phyloP scores from a whole-genome alignment of 2,888 invertebrate species.

The Aplocera efformata region DNA sequence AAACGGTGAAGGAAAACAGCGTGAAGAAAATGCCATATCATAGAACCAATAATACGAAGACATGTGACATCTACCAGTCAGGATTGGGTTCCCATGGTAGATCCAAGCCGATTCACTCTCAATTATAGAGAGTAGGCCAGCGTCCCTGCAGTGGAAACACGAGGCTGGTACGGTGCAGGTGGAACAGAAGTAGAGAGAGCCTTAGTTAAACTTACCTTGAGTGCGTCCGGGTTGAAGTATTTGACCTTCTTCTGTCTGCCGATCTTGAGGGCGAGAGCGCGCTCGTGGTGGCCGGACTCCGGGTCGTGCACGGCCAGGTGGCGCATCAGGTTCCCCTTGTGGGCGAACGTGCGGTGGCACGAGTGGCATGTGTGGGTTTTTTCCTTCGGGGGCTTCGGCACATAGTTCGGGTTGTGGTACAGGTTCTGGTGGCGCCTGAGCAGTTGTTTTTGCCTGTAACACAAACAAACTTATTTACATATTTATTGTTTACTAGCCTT shows the following conservation, averaged over 20 bases:
- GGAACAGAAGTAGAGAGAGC: no score
- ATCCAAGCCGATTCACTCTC: no score
- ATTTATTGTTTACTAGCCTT: no score
- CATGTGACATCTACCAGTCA: no score
- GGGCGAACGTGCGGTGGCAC: slow-evolving; percentile 87
- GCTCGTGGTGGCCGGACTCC: slow-evolving; percentile 87
- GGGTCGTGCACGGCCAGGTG: slow-evolving; percentile 96
- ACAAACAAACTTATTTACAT: no score
- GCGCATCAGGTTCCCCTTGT: slow-evolving; percentile 95
- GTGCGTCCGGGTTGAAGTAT: slow-evolving; percentile 69
- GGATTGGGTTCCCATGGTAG: no score
- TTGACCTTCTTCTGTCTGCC: slow-evolving; percentile 89
- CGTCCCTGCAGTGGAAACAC: no score
- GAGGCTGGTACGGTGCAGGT: no score
- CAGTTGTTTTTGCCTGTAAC: slow-evolving; percentile 91
- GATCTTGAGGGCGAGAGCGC: slow-evolving; percentile 87
- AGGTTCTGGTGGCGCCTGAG: slow-evolving; percentile 94
- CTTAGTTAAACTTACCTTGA: slow-evolving; percentile 53
- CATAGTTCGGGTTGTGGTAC: slow-evolving; percentile 94
- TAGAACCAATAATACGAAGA: no score
- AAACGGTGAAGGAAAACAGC: no score
- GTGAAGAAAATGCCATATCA: no score
- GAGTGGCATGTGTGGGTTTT: slow-evolving; percentile 94
- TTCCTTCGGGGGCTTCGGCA: slow-evolving; percentile 92
- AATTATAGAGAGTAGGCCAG: no score